Conservation (phyloP, 2,113 vertebrate species). For the Cygnus buccinator region DNA sequence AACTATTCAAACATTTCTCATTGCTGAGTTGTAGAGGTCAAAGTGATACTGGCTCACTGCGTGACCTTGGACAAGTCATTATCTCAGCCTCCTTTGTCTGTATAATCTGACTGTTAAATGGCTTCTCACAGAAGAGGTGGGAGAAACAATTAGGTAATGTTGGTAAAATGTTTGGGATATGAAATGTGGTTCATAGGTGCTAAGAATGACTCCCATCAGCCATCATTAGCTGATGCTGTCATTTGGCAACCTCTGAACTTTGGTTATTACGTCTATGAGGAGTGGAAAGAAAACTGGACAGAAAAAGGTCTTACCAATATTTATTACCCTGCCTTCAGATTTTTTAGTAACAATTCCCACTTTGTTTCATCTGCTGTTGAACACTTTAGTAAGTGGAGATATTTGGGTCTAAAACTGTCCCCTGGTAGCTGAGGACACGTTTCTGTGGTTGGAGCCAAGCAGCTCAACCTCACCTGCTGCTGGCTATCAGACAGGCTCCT, state of each 20-base stretch:
- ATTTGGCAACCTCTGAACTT: background rate
- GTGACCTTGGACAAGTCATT: background rate
- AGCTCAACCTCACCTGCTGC: background rate
- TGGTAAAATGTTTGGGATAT: background rate
- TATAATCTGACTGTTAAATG: background rate
- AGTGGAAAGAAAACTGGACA: background rate
- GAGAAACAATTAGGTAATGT: constrained; percentile 8
- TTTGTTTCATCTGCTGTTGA: background rate
- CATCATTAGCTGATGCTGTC: background rate
- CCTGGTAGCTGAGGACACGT: background rate
- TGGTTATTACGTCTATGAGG: background rate
- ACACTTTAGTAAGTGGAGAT: background rate
- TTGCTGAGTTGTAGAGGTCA: background rate
- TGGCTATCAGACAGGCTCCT: background rate
- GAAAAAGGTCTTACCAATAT: background rate
- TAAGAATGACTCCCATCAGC: background rate
- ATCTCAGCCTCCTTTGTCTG: background rate
- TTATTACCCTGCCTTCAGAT: background rate
- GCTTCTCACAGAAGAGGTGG: background rate
- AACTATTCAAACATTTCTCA: background rate
- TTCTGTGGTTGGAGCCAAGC: background rate
- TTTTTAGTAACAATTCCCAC: background rate
- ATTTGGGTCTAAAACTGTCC: rapidly evolving
- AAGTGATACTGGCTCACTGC: background rate
- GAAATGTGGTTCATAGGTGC: background rate